A percentile compares a stretch with the other conserved stretches of the same genome.
Evolutionary conservation across 2,113 vertebrate species (phyloP).

Genomic region (Cebidichthys violaceus): DNA sequence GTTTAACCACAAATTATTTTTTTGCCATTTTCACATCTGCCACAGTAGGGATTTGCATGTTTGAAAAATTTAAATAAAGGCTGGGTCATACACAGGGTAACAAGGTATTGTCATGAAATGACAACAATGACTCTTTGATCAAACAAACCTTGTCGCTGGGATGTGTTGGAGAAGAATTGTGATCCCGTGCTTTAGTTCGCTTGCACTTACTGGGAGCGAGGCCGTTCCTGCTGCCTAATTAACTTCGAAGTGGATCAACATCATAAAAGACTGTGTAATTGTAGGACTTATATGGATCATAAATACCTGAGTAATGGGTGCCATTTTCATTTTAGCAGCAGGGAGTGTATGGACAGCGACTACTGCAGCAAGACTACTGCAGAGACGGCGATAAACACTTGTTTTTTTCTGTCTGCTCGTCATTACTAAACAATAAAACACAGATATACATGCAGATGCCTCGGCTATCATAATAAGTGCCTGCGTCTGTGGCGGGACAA

Average conservation of each 20-base stretch:
- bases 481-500: background rate
- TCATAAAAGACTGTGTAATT: conserved; percentile 41
- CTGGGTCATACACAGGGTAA: background rate
- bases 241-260: conserved; percentile 5
- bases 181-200: background rate
- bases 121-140: conserved; percentile 12
- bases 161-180: conserved; percentile 7
- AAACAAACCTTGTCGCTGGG: background rate
- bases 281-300: conserved; percentile 31
- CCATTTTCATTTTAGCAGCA: background rate
- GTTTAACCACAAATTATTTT: conserved; percentile 49
- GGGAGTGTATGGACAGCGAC: background rate
- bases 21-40: conserved; percentile 45
- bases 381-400: conserved; percentile 1
- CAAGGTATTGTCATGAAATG: background rate
- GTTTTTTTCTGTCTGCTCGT: conserved; percentile 23
- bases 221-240: background rate
- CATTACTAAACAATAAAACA: conserved; percentile 12
- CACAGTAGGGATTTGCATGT: conserved; percentile 2
- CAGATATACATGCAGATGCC: background rate
- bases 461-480: background rate
- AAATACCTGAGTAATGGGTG: conserved; percentile 38
- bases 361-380: conserved; percentile 15
- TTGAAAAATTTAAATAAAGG: conserved; percentile 9
- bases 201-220: background rate